Base-by-base conservation (phyloP, 1,140 invertebrate species). In the Polypedilum vanderplanki region DNA sequence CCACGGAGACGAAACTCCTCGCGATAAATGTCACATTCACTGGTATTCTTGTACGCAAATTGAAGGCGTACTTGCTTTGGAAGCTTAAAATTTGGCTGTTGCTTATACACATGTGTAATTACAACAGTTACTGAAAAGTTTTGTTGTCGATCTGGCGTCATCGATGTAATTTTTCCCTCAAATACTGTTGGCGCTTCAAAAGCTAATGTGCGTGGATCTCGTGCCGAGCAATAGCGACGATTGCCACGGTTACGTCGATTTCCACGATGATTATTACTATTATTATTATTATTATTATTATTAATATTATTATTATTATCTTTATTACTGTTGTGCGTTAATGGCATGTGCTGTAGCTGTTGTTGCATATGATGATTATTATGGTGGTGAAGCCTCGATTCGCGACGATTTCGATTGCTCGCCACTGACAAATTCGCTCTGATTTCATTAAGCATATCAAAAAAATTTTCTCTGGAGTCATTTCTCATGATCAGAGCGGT, bases 81-180 rank as follows among this genome's bases (percentile, higher is more conserved):
- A 75, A 87, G 81, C 76, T 82, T 82, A 73, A 85, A 84, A 17
- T 85, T 84, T 67, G 83, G 78, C 77, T 87, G 85, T 78, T 87
- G 87, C 79, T 89, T 89, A 79, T 86, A 87, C 74, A 89, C 86
- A 41, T 86, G 83, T 77, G 86, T 85, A 73, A 90, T 88, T 78
- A 88, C 87, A 81, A 90, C 89, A 15, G 88, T 89, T 75, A 88
- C 88, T 70, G 87, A 86, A 81, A 89, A 89, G 78, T 85, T 87
- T 40, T 84, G 81, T 40, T 85, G 85, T 20, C 85, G 83, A 75
- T 84, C 80, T 33, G 85, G 84, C 74, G 87, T 87, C 84, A 87
- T 86, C 41, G 88, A 89, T 17, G 87, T 85, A 18, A 86, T 87
- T 78, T 88, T 88, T 33, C 88, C 88, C 81, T 87, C 86, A 80